Conservation (phyloP, 2,888 invertebrate genomes). For the Epicampocera succincta region DNA sequence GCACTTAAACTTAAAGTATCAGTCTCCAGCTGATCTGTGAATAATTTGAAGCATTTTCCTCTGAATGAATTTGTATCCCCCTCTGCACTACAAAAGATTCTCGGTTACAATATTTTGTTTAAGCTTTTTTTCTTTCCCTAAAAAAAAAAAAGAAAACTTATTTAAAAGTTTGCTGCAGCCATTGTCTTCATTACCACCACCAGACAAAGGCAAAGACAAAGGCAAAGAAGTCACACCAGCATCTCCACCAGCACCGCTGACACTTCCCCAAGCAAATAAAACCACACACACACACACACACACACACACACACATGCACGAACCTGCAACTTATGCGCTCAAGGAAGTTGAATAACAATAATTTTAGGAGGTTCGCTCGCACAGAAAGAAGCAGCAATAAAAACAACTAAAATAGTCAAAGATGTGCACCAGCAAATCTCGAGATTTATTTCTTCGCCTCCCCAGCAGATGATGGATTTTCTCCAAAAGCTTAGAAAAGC, state of each 20-base stretch:
- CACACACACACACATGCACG: not conserved
- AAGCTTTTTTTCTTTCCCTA: not conserved
- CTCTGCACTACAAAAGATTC: conserved; percentile 6
- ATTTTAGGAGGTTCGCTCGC: conserved; percentile 38
- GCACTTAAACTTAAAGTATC: conserved; percentile 3
- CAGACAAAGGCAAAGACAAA: too few relatives aligned
- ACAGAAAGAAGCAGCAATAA: conserved; percentile 27
- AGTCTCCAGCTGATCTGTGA: not conserved
- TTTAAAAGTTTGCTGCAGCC: conserved; percentile 16
- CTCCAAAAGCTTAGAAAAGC: not conserved
- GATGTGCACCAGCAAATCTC: not conserved
- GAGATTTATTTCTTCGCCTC: conserved; percentile 12
- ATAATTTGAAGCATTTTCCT: conserved; percentile 4
- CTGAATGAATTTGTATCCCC: not conserved
- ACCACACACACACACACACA: not conserved
- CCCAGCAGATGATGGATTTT: conserved; percentile 52
- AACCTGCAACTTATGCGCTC: conserved; percentile 27
- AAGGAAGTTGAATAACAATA: conserved; percentile 69
- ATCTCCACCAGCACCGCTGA: not conserved
- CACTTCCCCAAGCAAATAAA: conserved; percentile 11
- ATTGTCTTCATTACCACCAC: conserved; percentile 10
- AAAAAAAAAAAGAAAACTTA: not conserved
- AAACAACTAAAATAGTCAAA: conserved; percentile 1
- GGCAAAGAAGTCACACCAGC: conserved; percentile 36
- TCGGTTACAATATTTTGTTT: conserved; percentile 33